Base-by-base conservation (phyloP, 92 coral and sea anemone species). In the Desmophyllum pertusum region DNA sequence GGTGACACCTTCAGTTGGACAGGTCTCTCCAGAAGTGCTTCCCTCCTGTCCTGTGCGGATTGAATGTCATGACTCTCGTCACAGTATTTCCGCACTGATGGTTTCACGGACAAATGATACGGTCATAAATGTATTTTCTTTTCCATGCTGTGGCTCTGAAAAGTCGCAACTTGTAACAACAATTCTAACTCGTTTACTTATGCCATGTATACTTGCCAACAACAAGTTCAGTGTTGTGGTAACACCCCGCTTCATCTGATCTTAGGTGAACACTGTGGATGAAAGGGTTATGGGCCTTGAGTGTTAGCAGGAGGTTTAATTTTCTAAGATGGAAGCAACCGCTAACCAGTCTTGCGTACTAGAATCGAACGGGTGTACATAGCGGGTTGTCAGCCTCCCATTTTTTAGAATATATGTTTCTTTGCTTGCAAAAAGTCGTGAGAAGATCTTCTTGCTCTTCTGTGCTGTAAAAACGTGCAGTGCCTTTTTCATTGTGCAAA, bases 291-390 rank as follows among this genome's bases (percentile, higher is more conserved):
- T 67, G 38, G 21, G 39, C 42, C 48, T 88, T 86, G 36, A 91
- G 88, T 5, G 52, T 57, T 30, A 21, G 57, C 36, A 91, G 83
- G 62, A 82, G 88, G 76, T 88, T n/a, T n/a, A n/a, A n/a, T n/a
- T 81, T 80, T 88, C 92, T 33, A 91, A 57, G 43, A 85, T 71
- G 62, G 88, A 91, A 3, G 77, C 43, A 35, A 91, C 88, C 15
- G 92, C 80, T 86, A 75, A 91, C 94, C 94, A 91, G 80, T 91
- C 94, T 88, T 91, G 94, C 17, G 85, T 64, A 67, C 92, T 88
- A n/a, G 88, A 55, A 75, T 88, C 94, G 40, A 91, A 84, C 72
- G 85, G 67, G 76, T 85, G n/a, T n/a, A n/a, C n/a, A 90, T 10
- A 73, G 43, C 76, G 85, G 3, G 89, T 62, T 59, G 50, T 29